Conservation (phyloP, 1,140 invertebrate species). For the Stegodyphus dumicola region DNA sequence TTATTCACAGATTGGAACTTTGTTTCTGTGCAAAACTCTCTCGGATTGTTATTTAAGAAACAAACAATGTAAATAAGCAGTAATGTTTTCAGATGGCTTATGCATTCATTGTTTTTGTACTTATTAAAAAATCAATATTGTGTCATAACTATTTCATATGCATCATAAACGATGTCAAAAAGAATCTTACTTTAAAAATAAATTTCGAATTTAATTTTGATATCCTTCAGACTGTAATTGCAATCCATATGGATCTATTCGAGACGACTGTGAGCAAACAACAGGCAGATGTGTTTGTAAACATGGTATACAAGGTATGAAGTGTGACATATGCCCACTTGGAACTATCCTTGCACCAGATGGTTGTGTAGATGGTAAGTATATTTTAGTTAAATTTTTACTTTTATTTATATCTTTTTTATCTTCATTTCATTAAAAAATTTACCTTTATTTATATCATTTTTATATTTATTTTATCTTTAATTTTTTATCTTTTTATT, state of each 20-base stretch:
- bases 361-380: constrained; percentile 81
- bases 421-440: not conserved
- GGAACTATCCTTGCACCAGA: constrained; percentile 80
- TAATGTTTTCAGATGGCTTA: too few species aligned
- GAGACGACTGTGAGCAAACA: constrained; percentile 88
- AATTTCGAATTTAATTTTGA: too few species aligned
- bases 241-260: constrained; percentile 79
- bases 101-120: too few species aligned
- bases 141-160: too few species aligned
- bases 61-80: too few species aligned
- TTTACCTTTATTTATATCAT: too few species aligned
- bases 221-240: constrained; percentile 78
- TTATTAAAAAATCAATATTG: too few species aligned
- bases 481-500: not conserved
- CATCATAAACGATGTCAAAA: too few species aligned
- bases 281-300: constrained; percentile 84
- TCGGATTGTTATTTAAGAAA: too few species aligned
- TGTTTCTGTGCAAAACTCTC: too few species aligned
- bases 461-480: not conserved
- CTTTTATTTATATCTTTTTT: not conserved
- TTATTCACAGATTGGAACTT: too few species aligned
- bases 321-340: constrained; percentile 85
- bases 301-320: constrained; percentile 78
- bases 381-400: not conserved
- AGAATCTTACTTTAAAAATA: too few species aligned